Conservation (phyloP, 2,797 vertebrate genomes). For the Loris lydekkerianus region DNA sequence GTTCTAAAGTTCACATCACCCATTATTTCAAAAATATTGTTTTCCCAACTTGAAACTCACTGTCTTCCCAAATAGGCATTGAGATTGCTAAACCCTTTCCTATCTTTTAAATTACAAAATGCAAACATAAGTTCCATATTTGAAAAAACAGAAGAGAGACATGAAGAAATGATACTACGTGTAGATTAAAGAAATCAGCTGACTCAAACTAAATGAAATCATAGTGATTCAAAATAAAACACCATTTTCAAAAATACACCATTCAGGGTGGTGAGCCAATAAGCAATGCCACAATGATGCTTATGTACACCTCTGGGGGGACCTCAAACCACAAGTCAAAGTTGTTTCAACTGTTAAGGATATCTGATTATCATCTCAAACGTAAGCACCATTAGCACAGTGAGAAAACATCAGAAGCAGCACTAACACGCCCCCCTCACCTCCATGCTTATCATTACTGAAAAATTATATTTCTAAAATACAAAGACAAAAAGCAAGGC, state of each 20-base stretch:
- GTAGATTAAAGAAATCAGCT: constrained; percentile 60
- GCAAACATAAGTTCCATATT: constrained; percentile 55
- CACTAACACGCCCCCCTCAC: neutral
- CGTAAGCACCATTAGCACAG: neutral
- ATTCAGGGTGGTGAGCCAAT: neutral
- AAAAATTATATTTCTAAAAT: constrained; percentile 56
- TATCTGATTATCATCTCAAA: neutral
- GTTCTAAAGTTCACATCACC: constrained; percentile 23
- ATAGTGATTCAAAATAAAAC: constrained; percentile 64
- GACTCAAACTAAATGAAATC: constrained; percentile 57
- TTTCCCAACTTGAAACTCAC: constrained; percentile 19
- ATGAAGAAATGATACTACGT: constrained; percentile 2
- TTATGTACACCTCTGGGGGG: neutral
- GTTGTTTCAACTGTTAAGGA: neutral
- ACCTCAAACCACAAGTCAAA: constrained; percentile 29
- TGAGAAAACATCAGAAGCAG: constrained; percentile 17
- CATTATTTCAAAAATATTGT: constrained; percentile 57
- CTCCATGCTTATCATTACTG: neutral
- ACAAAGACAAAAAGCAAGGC: constrained; percentile 50
- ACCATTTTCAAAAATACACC: constrained; percentile 41
- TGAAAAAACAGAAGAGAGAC: constrained; percentile 68
- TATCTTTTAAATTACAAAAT: constrained; percentile 55
- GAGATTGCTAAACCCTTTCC: constrained; percentile 13
- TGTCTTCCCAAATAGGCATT: neutral
- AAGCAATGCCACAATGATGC: neutral